Conservation (phyloP, 1,140 invertebrate genomes). For the Drosophila guanche region DNA sequence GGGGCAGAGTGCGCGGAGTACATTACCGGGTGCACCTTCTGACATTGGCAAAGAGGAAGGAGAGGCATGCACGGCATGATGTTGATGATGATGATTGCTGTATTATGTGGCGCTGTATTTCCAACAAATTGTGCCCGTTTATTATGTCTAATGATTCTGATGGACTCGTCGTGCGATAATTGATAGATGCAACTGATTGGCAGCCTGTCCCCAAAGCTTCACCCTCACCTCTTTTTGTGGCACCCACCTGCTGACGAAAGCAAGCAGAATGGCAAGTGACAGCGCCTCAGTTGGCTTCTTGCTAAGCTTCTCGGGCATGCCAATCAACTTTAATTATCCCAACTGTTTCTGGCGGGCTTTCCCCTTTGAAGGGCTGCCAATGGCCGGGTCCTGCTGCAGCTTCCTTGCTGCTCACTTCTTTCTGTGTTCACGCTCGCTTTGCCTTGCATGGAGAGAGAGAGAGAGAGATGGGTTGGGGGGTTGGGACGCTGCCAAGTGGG, state of each 20-base stretch:
- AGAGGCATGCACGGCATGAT: conserved; percentile 7
- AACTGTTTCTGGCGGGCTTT: conserved; percentile 39
- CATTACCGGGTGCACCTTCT: conserved; percentile 63
- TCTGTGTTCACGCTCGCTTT: conserved; percentile 72
- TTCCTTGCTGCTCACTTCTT: conserved; percentile 55
- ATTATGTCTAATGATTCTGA: conserved; percentile 67
- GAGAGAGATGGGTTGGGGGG: not conserved
- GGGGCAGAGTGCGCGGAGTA: not conserved
- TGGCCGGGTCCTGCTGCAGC: conserved; percentile 26
- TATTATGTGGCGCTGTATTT: conserved; percentile 76
- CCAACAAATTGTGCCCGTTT: conserved; percentile 69
- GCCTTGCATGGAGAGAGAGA: conserved; percentile 14
- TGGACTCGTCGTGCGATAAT: conserved; percentile 28
- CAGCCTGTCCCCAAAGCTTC: not conserved
- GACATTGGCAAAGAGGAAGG: not conserved
- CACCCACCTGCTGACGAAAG: not conserved
- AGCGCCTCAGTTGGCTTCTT: conserved; percentile 16
- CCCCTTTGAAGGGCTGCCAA: conserved; percentile 48
- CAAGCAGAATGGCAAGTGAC: conserved; percentile 15
- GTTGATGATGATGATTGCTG: conserved; percentile 62
- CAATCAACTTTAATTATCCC: conserved; percentile 71
- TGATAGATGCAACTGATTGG: conserved; percentile 74
- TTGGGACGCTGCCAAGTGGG: conserved; percentile 21
- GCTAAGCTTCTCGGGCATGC: conserved; percentile 33
- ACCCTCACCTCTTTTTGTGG: not conserved